phyloP scores from a whole-genome alignment of 2,113 vertebrate genomes.

The Tylochromis polylepis region DNA sequence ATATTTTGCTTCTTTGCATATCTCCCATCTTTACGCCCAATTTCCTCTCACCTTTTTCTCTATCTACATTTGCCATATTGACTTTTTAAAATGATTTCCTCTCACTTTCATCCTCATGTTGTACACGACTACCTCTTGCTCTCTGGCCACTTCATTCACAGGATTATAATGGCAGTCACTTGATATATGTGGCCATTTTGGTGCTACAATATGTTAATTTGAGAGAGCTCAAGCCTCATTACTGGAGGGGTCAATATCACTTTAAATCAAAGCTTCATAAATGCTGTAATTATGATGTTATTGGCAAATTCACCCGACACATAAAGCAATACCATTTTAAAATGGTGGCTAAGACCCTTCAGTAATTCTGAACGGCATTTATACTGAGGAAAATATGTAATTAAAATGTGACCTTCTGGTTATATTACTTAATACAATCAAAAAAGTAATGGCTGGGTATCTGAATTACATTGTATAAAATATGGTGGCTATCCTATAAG shows the following conservation, averaged over 20 bases:
- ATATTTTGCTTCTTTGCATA: neutral
- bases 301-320: neutral
- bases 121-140: neutral
- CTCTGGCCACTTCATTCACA: slow-evolving; percentile 17
- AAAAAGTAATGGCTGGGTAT: neutral
- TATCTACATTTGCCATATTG: neutral
- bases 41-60: neutral
- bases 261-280: slow-evolving; percentile 32
- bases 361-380: neutral
- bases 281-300: neutral
- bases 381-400: neutral
- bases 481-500: neutral
- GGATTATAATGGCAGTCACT: slow-evolving; percentile 16
- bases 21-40: neutral
- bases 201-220: slow-evolving; percentile 26
- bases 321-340: neutral
- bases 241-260: slow-evolving; percentile 12
- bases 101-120: neutral
- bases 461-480: neutral
- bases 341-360: neutral
- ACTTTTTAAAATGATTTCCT: neutral
- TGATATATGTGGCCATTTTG: slow-evolving; percentile 38
- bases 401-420: neutral
- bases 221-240: slow-evolving; percentile 9
- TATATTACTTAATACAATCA: neutral